Percentiles rank a stretch among this genome's conserved stretches.
Evolutionary conservation across 2,797 vertebrate genomes (phyloP).

Genomic region (Tarsius wallacei): DNA sequence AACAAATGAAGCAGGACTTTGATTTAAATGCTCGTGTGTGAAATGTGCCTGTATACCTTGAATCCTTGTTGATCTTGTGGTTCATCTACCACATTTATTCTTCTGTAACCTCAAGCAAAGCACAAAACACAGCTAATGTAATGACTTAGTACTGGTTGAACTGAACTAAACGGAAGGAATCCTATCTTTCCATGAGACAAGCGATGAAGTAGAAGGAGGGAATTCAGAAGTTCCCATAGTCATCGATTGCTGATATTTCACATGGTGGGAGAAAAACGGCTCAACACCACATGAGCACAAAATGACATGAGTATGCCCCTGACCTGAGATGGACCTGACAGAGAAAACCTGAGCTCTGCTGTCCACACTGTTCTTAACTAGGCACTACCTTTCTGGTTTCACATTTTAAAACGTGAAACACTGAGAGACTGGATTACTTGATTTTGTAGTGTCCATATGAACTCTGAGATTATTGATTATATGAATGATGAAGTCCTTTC

Average conservation of each 20-base stretch:
- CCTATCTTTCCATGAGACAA: background rate
- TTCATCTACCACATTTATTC: rapidly evolving
- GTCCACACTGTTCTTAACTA: too few species aligned
- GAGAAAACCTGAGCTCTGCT: too few species aligned
- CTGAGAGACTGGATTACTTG: too few species aligned
- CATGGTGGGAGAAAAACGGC: background rate
- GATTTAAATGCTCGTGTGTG: too few species aligned
- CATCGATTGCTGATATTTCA: rapidly evolving
- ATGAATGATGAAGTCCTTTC: background rate
- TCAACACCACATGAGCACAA: rapidly evolving
- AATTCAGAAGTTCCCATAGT: rapidly evolving
- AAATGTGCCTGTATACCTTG: background rate
- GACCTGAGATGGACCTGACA: background rate
- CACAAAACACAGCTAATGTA: rapidly evolving
- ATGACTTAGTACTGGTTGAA: rapidly evolving
- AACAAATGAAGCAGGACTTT: background rate
- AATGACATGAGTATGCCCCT: rapidly evolving
- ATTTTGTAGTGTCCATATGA: too few species aligned
- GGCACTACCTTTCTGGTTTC: background rate
- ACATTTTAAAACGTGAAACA: background rate
- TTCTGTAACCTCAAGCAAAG: background rate
- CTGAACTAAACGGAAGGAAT: rapidly evolving
- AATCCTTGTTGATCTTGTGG: background rate
- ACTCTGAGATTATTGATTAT: background rate
- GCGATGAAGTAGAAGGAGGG: background rate